A percentile compares a stretch with the other conserved stretches of the same genome.
These are phyloP conservation scores for Nothocercus julius DNA, from an alignment of 2,113 vertebrate genomes.

Conservation along the genomic window DNA sequence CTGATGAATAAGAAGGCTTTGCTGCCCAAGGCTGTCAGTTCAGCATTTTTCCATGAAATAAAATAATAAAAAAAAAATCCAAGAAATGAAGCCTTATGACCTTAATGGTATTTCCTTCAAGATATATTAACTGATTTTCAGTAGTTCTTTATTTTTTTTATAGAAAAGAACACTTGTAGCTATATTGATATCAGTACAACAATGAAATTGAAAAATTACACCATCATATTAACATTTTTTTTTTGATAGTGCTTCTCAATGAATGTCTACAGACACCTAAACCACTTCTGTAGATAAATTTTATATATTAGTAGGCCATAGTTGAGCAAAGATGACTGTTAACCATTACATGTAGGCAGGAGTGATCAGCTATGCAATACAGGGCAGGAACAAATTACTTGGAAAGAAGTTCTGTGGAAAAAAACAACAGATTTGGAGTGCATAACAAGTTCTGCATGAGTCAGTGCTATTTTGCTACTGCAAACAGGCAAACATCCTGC, in stretches of 20 bases:
- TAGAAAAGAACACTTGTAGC: not conserved
- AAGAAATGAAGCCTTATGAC: not conserved
- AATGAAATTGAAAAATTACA: not conserved
- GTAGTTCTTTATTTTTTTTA: not conserved
- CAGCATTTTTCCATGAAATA: not conserved
- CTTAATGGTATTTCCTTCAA: not conserved
- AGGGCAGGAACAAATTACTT: not conserved
- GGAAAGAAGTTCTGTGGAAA: slow-evolving; percentile 1
- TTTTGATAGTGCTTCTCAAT: not conserved
- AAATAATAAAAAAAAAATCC: not conserved
- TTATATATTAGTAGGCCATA: not conserved
- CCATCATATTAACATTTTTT: not conserved
- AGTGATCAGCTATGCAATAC: not conserved
- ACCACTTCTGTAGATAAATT: not conserved
- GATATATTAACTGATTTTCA: not conserved
- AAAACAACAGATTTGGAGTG: slow-evolving; percentile 14
- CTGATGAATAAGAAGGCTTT: not conserved
- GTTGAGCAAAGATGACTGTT: not conserved
- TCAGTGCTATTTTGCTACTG: slow-evolving; percentile 53
- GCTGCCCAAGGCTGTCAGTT: not conserved
- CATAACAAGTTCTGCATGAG: slow-evolving; percentile 52
- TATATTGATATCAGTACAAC: not conserved
- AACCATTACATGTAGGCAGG: not conserved
- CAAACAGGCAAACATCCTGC: slow-evolving; percentile 49
- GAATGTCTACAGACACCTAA: not conserved